Conservation (phyloP, 2,113 vertebrate genomes). For the Syrrhaptes paradoxus region DNA sequence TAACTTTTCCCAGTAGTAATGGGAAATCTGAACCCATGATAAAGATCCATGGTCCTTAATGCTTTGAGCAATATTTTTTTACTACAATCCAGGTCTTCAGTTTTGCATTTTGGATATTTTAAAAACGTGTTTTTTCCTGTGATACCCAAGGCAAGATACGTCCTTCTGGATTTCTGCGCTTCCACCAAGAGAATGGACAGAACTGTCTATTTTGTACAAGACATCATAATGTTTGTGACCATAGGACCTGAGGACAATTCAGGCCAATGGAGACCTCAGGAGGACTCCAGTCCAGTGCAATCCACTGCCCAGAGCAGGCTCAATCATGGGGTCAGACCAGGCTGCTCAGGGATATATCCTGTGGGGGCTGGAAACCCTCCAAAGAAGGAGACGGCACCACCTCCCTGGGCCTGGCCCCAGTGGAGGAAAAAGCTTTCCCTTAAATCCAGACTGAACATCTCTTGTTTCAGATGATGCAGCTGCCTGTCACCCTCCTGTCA, state of each 20-base stretch:
- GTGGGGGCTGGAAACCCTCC: background rate
- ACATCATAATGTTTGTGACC: background rate
- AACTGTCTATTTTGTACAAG: background rate
- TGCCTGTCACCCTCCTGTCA: background rate
- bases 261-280: too few species aligned
- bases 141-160: background rate
- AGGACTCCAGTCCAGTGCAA: background rate
- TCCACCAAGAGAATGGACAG: background rate
- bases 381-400: background rate
- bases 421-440: background rate
- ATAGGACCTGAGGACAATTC: background rate
- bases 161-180: background rate
- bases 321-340: background rate
- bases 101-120: background rate
- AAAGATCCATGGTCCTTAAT: background rate
- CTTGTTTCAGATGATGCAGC: fast-evolving
- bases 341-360: background rate
- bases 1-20: background rate
- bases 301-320: background rate
- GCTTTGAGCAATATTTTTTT: background rate
- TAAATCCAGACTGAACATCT: background rate
- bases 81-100: background rate
- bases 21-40: background rate
- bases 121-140: background rate
- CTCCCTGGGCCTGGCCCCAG: background rate